Evolutionary conservation across 1,140 invertebrate genomes (phyloP), one percentile per base, ranked within the genome.

Genomic region (Triops longicaudatus): DNA sequence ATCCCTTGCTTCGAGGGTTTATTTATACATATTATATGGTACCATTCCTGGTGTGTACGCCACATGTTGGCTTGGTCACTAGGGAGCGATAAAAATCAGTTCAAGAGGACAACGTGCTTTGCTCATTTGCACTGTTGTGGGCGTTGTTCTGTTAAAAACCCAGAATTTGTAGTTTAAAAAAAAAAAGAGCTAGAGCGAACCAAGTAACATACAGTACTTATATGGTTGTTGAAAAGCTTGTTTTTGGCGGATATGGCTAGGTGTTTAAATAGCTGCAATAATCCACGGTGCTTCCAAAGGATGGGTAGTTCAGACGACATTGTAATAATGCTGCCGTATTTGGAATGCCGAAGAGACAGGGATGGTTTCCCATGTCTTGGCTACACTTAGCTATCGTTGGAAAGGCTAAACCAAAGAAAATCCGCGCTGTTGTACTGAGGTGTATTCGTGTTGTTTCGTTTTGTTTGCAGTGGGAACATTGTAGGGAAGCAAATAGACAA

Each of bases 1-100:
- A 63, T 63, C 50, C 50, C 50, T 63, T 63, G 50, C 50, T 63
- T 63, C 50, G 50, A 63, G 50, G 50, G 50, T 63, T n/a, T 63
- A n/a, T 63, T n/a, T 63, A 63, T 63, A 63, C 22, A 63, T 22
- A 63, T 63, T 63, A 63, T 22, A 63, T 63, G 50, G 50, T 63
- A 63, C 22, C 14, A 63, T 63, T 22, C 50, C n/a, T 63, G 50
- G 50, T 63, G 50, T 63, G 50, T 11, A 63, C 50, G 50, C 50
- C 50, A 63, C 50, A 63, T 22, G n/a, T 17, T 63, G 50, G 50
- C 50, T 63, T 63, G 7, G 14, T 17, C 50, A 14, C 50, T 63
- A 17, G n/a, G 50, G 17, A 14, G 44, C 17, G 22, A 63, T n/a
- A 63, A 63, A 63, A 22, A 22, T 63, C 4, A 17, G 22, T 63